Base-by-base conservation (phyloP, 2,797 vertebrate species). In the Enteromius afrohamiltoni region DNA sequence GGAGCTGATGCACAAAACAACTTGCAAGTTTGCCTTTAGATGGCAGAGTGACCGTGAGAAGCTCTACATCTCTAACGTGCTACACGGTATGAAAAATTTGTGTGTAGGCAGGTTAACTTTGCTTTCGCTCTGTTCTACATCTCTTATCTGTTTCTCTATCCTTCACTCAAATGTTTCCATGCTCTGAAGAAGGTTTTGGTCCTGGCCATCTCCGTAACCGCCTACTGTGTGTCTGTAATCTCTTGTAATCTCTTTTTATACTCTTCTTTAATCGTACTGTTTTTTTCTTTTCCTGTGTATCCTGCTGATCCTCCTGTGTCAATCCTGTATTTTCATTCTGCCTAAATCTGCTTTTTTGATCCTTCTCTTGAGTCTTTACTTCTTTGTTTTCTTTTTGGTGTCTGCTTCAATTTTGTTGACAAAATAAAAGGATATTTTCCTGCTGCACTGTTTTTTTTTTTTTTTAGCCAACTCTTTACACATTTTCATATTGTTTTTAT, bases 181-280 rank as follows among this genome's bases (percentile, higher is more conserved):
- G n/a, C 37, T 55, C 55, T 23, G 60, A 68, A 82, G 51, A 71
- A 83, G 77, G 69, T 79, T 86, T 83, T 83, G n/a, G 79, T 79
- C 58, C 51, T 79, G 77, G 84, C 73, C 58, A 81, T 80, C 65
- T 82, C 70, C 74, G 37, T 67, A 79, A 74, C 81, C 8, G 29
- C 83, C 85, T 70, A 8, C 85, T 78, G 81, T 88, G 65, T 31
- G 79, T 84, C 83, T 86, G 42, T 82, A 85, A 86, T 87, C 80
- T 89, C 77, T 69, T 60, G 60, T 88, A 87, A 91, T 89, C 88
- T 91, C 91, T 92, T 88, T 88, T 91, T 91, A 91, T 87, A 91
- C 42, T 21, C 88, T 80, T 75, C 79, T 83, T 75, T 87, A 88
- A 86, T 90, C 87, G 65, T 85, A 86, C 88, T 86, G n/a, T 55